Conservation (phyloP, 2,888 invertebrate species). For the Standfussiana lucernea region DNA sequence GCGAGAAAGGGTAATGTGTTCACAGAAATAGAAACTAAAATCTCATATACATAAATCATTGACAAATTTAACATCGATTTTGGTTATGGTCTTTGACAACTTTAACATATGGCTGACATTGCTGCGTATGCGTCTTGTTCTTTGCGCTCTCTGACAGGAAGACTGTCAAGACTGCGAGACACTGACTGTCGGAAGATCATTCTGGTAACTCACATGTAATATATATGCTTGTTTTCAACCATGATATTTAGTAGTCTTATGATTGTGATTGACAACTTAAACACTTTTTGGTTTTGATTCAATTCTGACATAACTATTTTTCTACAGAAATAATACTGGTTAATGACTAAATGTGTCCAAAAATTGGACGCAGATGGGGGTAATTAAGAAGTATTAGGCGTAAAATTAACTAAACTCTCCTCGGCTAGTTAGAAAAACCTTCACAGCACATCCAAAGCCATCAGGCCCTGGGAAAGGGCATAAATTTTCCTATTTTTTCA, state of each 20-base stretch:
- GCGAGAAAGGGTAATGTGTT: slow-evolving; percentile 56
- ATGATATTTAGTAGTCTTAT: not conserved
- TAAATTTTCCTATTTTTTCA: slow-evolving; percentile 68
- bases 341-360: not conserved
- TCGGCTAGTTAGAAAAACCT: slow-evolving; percentile 34
- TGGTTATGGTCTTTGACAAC: not conserved
- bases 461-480: slow-evolving; percentile 55
- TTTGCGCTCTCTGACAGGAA: not conserved
- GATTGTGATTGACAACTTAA: not conserved
- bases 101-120: not conserved
- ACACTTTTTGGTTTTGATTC: not conserved
- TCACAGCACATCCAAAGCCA: slow-evolving; percentile 26
- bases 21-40: slow-evolving; percentile 22
- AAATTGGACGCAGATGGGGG: slow-evolving; percentile 2
- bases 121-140: not conserved
- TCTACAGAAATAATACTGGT: not conserved
- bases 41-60: not conserved
- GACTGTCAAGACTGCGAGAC: not conserved
- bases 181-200: not conserved
- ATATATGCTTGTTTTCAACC: not conserved
- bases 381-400: slow-evolving; percentile 25
- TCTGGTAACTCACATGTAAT: not conserved
- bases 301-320: not conserved
- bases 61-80: not conserved
- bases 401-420: slow-evolving; percentile 38